These are phyloP conservation scores for Pachliopta kotzebuea DNA, from an alignment of 2,888 invertebrate species.

Conservation along the genomic window DNA sequence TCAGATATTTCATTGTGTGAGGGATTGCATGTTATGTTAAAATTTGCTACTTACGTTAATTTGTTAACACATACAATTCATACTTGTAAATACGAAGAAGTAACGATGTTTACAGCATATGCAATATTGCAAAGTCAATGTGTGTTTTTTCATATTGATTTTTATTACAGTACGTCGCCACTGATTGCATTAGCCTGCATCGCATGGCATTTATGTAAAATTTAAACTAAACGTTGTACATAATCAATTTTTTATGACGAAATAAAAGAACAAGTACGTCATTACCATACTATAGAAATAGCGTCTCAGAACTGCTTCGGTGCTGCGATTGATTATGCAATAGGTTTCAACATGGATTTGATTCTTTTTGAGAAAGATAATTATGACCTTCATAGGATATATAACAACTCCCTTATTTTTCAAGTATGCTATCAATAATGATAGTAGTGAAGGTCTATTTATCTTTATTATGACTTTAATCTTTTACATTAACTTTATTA, in stretches of 20 bases:
- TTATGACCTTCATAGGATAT: too few relatives aligned
- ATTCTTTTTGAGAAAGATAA: too few relatives aligned
- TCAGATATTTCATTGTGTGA: not conserved
- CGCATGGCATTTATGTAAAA: not conserved
- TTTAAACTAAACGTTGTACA: not conserved
- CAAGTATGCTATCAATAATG: too few relatives aligned
- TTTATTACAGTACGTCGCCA: slow-evolving; percentile 1
- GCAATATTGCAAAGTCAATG: not conserved
- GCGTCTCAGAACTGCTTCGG: too few relatives aligned
- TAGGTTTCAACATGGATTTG: too few relatives aligned
- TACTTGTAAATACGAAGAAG: not conserved
- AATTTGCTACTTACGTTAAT: not conserved
- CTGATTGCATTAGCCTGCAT: not conserved
- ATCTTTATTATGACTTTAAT: too few relatives aligned
- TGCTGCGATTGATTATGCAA: too few relatives aligned
- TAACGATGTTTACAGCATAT: not conserved
- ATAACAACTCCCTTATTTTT: too few relatives aligned
- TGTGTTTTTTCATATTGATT: not conserved
- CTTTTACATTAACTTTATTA: too few relatives aligned
- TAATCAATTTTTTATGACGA: not conserved
- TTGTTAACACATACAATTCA: not conserved
- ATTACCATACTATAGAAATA: too few relatives aligned
- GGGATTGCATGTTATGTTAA: not conserved
- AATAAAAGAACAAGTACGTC: not conserved
- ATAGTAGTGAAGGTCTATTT: too few relatives aligned